Conservation (phyloP, 2,888 invertebrate genomes). For the Ophion obscuratus region DNA sequence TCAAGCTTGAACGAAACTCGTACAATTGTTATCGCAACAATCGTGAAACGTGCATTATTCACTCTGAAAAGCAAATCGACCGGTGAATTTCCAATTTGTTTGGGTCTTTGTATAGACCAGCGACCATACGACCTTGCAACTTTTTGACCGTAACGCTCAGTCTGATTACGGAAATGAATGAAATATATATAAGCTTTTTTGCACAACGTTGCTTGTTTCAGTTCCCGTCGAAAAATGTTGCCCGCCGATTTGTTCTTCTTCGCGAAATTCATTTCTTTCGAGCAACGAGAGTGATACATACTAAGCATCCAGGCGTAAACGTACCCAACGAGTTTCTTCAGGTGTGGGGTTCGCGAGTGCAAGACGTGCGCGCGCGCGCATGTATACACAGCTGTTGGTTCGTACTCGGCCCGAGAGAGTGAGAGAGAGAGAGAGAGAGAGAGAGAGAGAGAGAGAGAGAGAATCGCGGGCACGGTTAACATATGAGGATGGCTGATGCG, state of each 20-base stretch:
- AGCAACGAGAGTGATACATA: conserved; percentile 19
- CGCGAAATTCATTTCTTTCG: not conserved
- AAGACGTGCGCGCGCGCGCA: conserved; percentile 19
- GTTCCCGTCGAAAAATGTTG: not conserved
- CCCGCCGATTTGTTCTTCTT: conserved; percentile 1
- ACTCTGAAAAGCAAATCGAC: too few species aligned
- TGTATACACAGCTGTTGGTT: conserved; percentile 73
- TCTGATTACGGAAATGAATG: not conserved
- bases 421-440: conserved; percentile 26
- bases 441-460: conserved; percentile 4
- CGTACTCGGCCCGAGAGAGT: not conserved
- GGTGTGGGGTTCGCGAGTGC: conserved; percentile 63
- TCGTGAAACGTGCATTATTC: too few species aligned
- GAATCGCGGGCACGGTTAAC: conserved; percentile 19
- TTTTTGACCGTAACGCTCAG: not conserved
- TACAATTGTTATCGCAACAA: too few species aligned
- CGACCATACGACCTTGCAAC: not conserved
- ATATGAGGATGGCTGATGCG: not conserved
- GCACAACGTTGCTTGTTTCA: not conserved
- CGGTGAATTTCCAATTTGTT: not conserved
- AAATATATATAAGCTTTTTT: not conserved
- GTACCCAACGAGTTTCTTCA: conserved; percentile 71
- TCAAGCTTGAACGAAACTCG: too few species aligned
- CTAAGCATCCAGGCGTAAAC: conserved; percentile 31
- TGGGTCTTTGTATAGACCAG: not conserved